Evolutionary conservation across 2,797 vertebrate species (phyloP), one percentile per base, ranked within the genome.

Genomic region (Lycodopsis pacificus): DNA sequence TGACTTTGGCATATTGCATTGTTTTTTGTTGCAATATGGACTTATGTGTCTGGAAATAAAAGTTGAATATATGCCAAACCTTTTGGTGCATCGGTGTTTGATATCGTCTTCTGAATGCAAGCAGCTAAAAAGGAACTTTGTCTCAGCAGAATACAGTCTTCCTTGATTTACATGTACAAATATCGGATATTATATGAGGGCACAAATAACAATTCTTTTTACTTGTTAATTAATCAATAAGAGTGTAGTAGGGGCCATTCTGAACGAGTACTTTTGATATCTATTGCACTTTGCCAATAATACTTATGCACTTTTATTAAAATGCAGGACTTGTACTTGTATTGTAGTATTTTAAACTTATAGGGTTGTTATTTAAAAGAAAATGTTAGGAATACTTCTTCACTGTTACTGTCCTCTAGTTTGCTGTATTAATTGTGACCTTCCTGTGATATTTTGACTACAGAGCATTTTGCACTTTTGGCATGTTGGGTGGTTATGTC

Each of bases 401-500:
- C 2, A 48, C 11, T 56, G 19, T 25, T 34, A 25, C 12, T 40
- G 9, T 20, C 15, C 32, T 53, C 3, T 15, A n/a, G 9, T 67
- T 56, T 65, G 13, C 34, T 30, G 6, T 10, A 53, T 49, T 27
- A 61, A 48, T 42, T n/a, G 12, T 66, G 70, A 67, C 79, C 44
- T 68, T 40, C 4, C 11, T 34, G 58, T 32, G 20, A 65, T 62
- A 65, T 79, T 59, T 61, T 44, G 17, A 56, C 38, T 40, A 5
- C 57, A 44, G 54, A 70, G 36, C 22, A 20, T 36, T 57, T 65
- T 19, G 5, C 0, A 25, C 42, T 62, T 46, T 9, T 0, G 20
- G 44, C 40, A 78, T 73, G 77, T 74, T 34, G 6, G 40, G 13
- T 32, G 20, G 59, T 58, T 76, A 32, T 76, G 27, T 71, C 53